Evolutionary conservation across 1,140 invertebrate genomes (phyloP).

Genomic region (Pseudomyrmex dendroicus): DNA sequence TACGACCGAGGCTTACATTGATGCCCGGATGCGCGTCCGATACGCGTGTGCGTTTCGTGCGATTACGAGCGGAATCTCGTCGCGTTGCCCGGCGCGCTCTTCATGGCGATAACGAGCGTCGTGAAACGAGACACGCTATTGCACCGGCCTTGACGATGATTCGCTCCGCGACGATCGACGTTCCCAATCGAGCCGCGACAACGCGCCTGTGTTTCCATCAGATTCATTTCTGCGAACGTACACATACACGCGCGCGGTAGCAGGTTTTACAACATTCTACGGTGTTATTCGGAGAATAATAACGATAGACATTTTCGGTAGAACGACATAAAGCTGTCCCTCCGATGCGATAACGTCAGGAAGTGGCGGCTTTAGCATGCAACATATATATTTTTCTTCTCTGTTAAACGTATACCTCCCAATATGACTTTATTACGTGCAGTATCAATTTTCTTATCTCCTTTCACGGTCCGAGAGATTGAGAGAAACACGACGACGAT

Average conservation of each 20-base stretch:
- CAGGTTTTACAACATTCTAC: constrained; percentile 25
- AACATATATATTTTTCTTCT: background rate
- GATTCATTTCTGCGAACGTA: background rate
- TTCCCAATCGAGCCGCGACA: background rate
- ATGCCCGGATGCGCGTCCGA: constrained; percentile 33
- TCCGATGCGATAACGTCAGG: background rate
- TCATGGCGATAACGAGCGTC: constrained; percentile 36
- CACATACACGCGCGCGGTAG: background rate
- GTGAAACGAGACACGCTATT: constrained; percentile 19
- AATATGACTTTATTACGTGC: constrained; percentile 31
- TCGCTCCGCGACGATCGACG: background rate
- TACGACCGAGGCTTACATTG: constrained; percentile 63
- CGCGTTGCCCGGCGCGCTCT: background rate
- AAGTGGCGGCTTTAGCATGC: background rate
- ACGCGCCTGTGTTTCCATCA: background rate
- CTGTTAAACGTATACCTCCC: background rate
- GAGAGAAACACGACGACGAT: background rate
- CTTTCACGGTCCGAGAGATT: background rate
- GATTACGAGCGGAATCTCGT: constrained; percentile 54
- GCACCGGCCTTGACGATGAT: constrained; percentile 30
- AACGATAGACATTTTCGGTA: constrained; percentile 17
- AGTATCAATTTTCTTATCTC: background rate
- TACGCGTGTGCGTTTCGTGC: constrained; percentile 42
- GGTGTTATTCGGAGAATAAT: background rate
- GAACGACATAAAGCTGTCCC: constrained; percentile 14